A percentile compares a stretch with the other conserved stretches of the same genome.
phyloP scores from a whole-genome alignment of 2,888 invertebrate genomes.

The Pandemis cinnamomeana region DNA sequence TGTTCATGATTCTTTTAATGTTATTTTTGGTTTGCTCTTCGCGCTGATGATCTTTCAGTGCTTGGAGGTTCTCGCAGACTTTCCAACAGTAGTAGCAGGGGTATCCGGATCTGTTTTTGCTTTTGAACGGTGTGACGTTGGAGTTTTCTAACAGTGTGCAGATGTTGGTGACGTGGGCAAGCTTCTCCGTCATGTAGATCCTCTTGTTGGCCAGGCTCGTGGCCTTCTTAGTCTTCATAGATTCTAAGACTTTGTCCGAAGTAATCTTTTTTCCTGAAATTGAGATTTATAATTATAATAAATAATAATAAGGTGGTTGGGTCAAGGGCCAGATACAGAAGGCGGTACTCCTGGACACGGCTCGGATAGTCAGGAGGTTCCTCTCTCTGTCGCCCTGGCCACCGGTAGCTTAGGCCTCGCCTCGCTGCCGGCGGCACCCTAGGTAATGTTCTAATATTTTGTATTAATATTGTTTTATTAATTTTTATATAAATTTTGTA shows the following conservation, averaged over 20 bases:
- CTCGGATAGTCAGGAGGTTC: no score
- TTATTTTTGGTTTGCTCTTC: conserved; percentile 17
- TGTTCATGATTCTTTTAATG: conserved; percentile 13
- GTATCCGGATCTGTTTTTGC: conserved; percentile 53
- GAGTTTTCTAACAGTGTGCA: conserved; percentile 52
- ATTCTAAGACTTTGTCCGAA: conserved; percentile 43
- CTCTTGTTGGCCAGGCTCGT: conserved; percentile 1
- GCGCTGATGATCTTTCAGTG: conserved; percentile 48
- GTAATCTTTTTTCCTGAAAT: conserved; percentile 50
- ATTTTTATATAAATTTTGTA: no score
- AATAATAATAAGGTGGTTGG: no score
- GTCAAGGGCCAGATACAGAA: no score
- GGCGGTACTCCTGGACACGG: no score
- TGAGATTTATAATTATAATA: neutral
- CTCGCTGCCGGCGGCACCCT: no score
- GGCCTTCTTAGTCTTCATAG: conserved; percentile 3
- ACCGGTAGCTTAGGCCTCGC: no score
- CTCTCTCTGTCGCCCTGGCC: no score
- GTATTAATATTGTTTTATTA: no score
- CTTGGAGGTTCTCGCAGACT: conserved; percentile 47
- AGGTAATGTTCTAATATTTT: no score
- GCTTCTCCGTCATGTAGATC: conserved; percentile 46
- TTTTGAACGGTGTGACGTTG: conserved; percentile 55
- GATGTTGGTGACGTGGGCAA: conserved; percentile 51
- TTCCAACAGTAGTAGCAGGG: conserved; percentile 56